Evolutionary conservation across 2,888 invertebrate species (phyloP), one percentile per base, ranked within the genome.

Genomic region (Ernsta delagoae): DNA sequence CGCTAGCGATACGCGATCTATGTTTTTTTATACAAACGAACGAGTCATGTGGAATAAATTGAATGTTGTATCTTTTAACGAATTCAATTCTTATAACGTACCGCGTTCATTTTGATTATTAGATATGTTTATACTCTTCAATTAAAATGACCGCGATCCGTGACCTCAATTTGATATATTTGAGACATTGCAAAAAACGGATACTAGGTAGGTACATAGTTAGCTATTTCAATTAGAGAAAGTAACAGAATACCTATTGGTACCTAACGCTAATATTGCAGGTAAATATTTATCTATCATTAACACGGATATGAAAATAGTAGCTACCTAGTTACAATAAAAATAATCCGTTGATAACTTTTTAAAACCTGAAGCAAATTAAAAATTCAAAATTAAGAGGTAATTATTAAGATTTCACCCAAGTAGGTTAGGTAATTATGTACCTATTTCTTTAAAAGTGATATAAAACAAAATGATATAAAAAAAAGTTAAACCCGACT

Each of bases 21-120:
- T 57, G 45, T 43, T 53, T 64, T 31, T 64, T 64, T 64, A n/a
- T 64, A n/a, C n/a, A n/a, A n/a, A n/a, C n/a, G n/a, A n/a, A 56
- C 56, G 62, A 53, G 34, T n/a, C 56, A n/a, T 34, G 56, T 54
- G 9, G 53, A 24, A 56, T 34, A 16, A 53, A 53, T 63, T 63
- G 53, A 53, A 36, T 63, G 39, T 41, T n/a, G 24, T 62, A 39
- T 54, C 63, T 63, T 53, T 63, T 41, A 53, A 12, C 53, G 53
- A 39, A 63, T 54, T 56, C 43, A 43, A 56, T 43, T 41, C 31
- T 54, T 41, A 64, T 34, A 34, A 43, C 16, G 2, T n/a, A n/a
- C n/a, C 54, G n/a, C 54, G 16, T 31, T 9, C 54, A 12, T 64
- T n/a, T 34, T 45, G 54, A 54, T 54, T 54, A 53, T n/a, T 43